These are phyloP conservation scores for Spea hammondii DNA, from an alignment of 2,797 vertebrate genomes.

Conservation along the genomic window DNA sequence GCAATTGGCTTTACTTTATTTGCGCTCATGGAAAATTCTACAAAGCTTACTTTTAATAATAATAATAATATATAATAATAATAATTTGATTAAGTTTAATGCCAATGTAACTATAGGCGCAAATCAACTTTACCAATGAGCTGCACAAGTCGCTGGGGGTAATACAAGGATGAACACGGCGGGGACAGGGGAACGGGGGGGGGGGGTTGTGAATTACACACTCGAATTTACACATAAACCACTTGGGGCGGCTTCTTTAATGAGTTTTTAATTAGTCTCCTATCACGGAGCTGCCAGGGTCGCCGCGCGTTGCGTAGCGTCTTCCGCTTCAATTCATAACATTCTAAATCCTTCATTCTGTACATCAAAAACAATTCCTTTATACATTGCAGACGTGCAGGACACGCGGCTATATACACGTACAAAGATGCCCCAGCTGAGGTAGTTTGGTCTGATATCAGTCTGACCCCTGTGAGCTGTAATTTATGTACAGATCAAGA, in stretches of 20 bases:
- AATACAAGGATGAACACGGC: too few relatives aligned
- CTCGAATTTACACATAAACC: too few relatives aligned
- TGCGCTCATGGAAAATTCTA: too few relatives aligned
- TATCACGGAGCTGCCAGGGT: neutral
- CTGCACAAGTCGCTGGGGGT: too few relatives aligned
- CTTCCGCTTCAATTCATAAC: neutral
- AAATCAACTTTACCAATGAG: too few relatives aligned
- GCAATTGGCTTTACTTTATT: too few relatives aligned
- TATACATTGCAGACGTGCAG: neutral
- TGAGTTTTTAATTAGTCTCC: neutral
- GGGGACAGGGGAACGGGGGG: too few relatives aligned
- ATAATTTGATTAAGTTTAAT: too few relatives aligned
- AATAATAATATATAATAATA: too few relatives aligned
- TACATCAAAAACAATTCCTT: neutral
- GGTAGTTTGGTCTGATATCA: conserved; percentile 3
- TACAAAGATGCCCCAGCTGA: conserved; percentile 2
- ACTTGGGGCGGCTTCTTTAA: neutral
- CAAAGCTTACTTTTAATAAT: too few relatives aligned
- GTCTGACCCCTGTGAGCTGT: neutral
- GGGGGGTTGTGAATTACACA: too few relatives aligned
- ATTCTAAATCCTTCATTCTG: neutral
- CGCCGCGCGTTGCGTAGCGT: conserved; percentile 26
- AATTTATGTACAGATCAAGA: neutral
- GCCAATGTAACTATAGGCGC: too few relatives aligned
- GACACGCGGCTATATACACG: neutral